Evolutionary conservation across 2,797 vertebrate species (phyloP).

Genomic region (Schizopygopsis pylzovi): DNA sequence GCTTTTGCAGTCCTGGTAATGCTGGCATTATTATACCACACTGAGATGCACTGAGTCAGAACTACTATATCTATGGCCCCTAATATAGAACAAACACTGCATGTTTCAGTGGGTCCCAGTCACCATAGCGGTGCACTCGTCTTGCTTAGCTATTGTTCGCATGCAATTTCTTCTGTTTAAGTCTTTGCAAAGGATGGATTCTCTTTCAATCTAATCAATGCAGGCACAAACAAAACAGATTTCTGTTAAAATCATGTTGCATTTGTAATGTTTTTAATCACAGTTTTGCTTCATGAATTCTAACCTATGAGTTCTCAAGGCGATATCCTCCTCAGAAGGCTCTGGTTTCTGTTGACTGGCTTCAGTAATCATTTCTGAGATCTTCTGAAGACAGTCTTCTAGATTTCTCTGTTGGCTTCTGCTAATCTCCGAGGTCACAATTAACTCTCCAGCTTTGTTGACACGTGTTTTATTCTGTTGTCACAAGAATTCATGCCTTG

Average conservation of each 20-base stretch:
- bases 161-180: conserved; percentile 86
- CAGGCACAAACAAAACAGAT: conserved; percentile 51
- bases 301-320: conserved; percentile 82
- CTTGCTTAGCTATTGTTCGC: conserved; percentile 85
- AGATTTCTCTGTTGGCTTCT: conserved; percentile 92
- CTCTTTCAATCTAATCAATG: too few species aligned
- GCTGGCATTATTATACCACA: too few species aligned
- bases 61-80: too few species aligned
- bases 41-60: too few species aligned
- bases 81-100: neutral
- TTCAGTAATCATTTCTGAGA: conserved; percentile 82
- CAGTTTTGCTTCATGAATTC: neutral
- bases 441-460: conserved; percentile 88
- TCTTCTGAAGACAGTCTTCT: conserved; percentile 87
- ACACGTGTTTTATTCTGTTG: conserved; percentile 87
- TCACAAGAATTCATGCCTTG: neutral
- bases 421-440: conserved; percentile 88
- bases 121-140: too few species aligned
- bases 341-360: conserved; percentile 78
- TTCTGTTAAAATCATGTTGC: too few species aligned
- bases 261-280: neutral
- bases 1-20: too few species aligned
- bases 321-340: conserved; percentile 77
- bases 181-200: too few species aligned
- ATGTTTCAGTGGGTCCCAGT: too few species aligned